A percentile compares a stretch with the other conserved stretches of the same genome.
Evolutionary conservation across 2,113 vertebrate genomes (phyloP).

Genomic region (Lagopus muta): DNA sequence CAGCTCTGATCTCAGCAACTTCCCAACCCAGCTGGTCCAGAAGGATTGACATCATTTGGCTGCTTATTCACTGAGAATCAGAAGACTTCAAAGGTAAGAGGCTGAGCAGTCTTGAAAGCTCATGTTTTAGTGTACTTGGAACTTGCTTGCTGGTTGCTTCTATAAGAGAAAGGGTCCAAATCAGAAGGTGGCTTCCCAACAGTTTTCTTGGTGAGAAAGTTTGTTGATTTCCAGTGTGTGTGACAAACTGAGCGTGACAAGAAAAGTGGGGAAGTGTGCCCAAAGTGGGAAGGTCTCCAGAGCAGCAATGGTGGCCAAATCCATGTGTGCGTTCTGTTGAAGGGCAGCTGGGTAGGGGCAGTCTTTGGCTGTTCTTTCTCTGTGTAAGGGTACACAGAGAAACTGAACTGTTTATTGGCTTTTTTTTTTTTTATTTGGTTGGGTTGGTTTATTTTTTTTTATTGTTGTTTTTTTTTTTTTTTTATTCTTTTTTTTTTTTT

Average conservation of each 20-base stretch:
- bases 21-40: background rate
- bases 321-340: rapidly evolving
- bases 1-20: background rate
- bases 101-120: background rate
- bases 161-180: background rate
- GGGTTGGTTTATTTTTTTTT: too few relatives aligned
- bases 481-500: background rate
- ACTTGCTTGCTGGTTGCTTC: background rate
- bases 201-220: background rate
- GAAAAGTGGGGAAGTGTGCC: background rate
- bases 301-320: background rate
- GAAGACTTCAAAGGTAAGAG: background rate
- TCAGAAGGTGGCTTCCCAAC: background rate
- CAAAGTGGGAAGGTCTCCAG: background rate
- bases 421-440: too few relatives aligned
- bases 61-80: rapidly evolving
- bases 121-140: rapidly evolving
- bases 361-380: background rate
- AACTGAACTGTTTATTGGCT: background rate
- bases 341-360: background rate
- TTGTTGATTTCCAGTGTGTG: background rate
- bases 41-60: background rate
- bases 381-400: background rate
- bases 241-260: rapidly evolving
- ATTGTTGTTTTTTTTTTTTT: too few relatives aligned